These are phyloP conservation scores for Blera fallax DNA, from an alignment of 2,888 invertebrate genomes.

Conservation along the genomic window DNA sequence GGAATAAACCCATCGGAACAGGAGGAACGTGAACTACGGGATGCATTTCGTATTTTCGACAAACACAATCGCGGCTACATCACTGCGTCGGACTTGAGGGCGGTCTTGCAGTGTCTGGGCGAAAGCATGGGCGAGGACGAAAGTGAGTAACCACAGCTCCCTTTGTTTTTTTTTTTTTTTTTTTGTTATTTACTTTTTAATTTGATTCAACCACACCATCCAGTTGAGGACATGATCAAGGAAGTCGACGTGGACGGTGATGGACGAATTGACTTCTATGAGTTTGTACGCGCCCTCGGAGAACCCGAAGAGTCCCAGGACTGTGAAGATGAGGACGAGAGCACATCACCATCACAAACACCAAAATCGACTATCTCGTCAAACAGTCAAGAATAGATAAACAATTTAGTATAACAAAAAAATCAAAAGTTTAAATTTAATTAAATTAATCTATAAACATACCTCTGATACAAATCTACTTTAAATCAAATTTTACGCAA, in stretches of 20 bases:
- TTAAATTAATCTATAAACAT: conserved; percentile 30
- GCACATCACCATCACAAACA: conserved; percentile 81
- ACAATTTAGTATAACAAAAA: conserved; percentile 17
- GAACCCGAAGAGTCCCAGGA: conserved; percentile 92
- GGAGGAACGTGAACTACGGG: conserved; percentile 91
- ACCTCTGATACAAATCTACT: conserved; percentile 51
- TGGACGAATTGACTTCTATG: conserved; percentile 96
- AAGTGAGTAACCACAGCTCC: conserved; percentile 84
- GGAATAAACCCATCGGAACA: conserved; percentile 86
- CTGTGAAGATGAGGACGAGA: conserved; percentile 88
- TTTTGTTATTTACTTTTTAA: neutral
- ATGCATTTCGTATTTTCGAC: conserved; percentile 94
- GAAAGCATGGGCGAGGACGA: conserved; percentile 95
- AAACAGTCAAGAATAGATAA: conserved; percentile 76
- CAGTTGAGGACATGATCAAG: conserved; percentile 98
- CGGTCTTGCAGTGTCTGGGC: conserved; percentile 93
- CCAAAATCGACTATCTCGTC: conserved; percentile 78
- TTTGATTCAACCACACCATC: conserved; percentile 71
- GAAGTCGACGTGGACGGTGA: conserved; percentile 98
- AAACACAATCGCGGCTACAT: conserved; percentile 95
- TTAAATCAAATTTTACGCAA: conserved; percentile 43
- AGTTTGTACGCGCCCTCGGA: conserved; percentile 91
- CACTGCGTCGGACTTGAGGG: conserved; percentile 92
- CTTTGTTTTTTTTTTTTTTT: neutral
- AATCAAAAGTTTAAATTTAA: conserved; percentile 39